Evolutionary conservation across 2,797 vertebrate species (phyloP).

Genomic region (Cyprinella venusta): DNA sequence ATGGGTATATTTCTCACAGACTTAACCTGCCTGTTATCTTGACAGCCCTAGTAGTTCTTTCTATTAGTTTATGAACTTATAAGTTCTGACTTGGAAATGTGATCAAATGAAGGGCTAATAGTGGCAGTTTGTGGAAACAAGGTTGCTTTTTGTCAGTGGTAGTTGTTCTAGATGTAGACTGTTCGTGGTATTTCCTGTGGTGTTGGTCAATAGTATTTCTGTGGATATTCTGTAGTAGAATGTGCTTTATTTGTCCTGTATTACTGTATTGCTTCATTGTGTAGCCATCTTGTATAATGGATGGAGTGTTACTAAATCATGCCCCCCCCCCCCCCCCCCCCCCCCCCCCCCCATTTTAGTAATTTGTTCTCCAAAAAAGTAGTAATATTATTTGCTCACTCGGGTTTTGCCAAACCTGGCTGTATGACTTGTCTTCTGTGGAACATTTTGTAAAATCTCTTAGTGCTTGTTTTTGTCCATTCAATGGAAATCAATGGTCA

Average conservation of each 20-base stretch:
- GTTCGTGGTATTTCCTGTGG: conserved; percentile 35
- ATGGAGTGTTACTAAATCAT: background rate
- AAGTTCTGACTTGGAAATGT: background rate
- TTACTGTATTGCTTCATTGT: conserved; percentile 5
- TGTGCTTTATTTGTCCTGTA: conserved; percentile 25
- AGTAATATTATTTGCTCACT: background rate
- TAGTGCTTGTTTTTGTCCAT: background rate
- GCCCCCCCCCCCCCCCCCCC: too few species aligned
- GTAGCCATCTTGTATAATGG: conserved; percentile 29
- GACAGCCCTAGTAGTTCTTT: background rate
- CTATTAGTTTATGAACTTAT: background rate
- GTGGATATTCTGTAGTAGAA: conserved; percentile 49
- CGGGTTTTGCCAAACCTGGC: background rate
- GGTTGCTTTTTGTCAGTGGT: conserved; percentile 65
- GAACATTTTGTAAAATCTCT: background rate
- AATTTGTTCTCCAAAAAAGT: background rate
- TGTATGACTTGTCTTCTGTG: background rate
- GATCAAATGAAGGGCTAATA: conserved; percentile 39
- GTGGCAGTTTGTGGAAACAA: conserved; percentile 77
- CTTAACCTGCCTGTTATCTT: background rate
- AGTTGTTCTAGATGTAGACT: conserved; percentile 37
- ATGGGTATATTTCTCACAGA: too few species aligned
- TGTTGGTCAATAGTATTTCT: conserved; percentile 24
- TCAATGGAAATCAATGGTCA: background rate
- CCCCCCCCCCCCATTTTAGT: background rate